Evolutionary conservation across 2,113 vertebrate species (phyloP).

Genomic region (Marmota flaviventris): DNA sequence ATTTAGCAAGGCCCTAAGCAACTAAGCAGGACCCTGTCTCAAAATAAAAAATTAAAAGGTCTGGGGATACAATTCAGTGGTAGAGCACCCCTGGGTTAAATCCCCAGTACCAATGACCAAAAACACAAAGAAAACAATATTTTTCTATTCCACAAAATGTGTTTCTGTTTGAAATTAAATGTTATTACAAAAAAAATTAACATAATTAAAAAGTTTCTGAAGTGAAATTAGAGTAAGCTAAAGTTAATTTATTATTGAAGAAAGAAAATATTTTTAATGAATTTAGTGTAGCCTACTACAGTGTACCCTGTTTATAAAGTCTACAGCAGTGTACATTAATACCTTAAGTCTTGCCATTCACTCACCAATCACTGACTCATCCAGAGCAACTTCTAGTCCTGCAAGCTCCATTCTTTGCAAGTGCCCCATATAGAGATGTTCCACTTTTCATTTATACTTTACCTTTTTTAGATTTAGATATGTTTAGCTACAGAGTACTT

Average conservation of each 20-base stretch:
- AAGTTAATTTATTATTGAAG: neutral
- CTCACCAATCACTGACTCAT: neutral
- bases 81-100: too few species aligned
- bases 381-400: neutral
- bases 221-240: neutral
- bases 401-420: neutral
- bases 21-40: too few species aligned
- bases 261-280: neutral
- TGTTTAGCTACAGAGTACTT: neutral
- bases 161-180: neutral
- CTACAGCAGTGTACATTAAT: neutral
- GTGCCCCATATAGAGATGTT: neutral
- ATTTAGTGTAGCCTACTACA: neutral
- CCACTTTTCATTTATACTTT: neutral
- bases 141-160: neutral
- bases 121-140: neutral
- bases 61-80: too few species aligned
- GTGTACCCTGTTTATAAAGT: neutral
- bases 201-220: neutral
- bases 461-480: neutral
- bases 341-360: neutral
- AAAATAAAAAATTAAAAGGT: too few species aligned
- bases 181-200: neutral
- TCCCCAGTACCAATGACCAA: too few species aligned
- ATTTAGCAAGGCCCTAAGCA: too few species aligned